Percentiles rank a stretch among this genome's conserved stretches.
phyloP scores from a whole-genome alignment of 2,797 vertebrate genomes.

The Morelia viridis region DNA sequence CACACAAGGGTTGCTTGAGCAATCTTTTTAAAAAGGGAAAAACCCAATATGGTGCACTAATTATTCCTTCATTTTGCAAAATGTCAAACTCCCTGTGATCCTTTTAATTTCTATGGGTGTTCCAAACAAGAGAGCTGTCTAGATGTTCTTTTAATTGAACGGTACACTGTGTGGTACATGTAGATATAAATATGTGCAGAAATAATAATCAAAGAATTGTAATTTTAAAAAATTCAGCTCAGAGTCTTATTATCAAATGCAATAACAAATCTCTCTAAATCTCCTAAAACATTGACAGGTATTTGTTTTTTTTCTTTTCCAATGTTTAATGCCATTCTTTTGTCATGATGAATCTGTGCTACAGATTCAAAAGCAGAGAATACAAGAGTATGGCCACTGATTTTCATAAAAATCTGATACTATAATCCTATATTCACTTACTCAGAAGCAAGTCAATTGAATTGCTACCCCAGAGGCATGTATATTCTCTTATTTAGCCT shows the following conservation, averaged over 20 bases:
- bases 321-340: constrained; percentile 35
- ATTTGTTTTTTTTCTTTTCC: not conserved
- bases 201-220: constrained; percentile 24
- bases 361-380: constrained; percentile 49
- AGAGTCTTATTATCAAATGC: constrained; percentile 30
- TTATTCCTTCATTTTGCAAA: constrained; percentile 78
- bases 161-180: constrained; percentile 60
- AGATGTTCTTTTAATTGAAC: constrained; percentile 65
- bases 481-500: not conserved
- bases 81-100: constrained; percentile 78
- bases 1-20: constrained; percentile 64
- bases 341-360: constrained; percentile 49
- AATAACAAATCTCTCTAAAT: constrained; percentile 26
- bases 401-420: constrained; percentile 53
- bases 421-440: not conserved
- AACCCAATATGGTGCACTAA: constrained; percentile 71
- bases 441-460: not conserved
- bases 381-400: constrained; percentile 59
- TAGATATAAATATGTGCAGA: constrained; percentile 61
- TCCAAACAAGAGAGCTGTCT: constrained; percentile 71
- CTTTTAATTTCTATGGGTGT: constrained; percentile 79
- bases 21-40: constrained; percentile 72
- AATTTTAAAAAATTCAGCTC: not conserved
- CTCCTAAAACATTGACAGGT: constrained; percentile 33
- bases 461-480: not conserved